Base-by-base conservation (phyloP, 2,888 invertebrate genomes). In the Monochamus alternatus region DNA sequence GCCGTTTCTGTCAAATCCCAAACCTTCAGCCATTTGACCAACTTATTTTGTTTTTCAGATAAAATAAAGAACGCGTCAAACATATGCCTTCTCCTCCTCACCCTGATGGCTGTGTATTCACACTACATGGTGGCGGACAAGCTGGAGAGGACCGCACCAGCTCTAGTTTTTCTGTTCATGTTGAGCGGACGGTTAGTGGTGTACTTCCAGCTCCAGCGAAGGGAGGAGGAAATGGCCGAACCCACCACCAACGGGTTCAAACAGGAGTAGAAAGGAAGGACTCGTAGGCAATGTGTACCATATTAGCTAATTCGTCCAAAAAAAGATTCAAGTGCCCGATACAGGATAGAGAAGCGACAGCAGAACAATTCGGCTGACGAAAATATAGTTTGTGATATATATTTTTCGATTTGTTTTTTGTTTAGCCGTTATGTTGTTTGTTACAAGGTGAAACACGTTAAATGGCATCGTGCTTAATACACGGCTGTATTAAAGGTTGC, bases 51-150 rank as follows among this genome's bases (percentile, higher is more conserved):
- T 80, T 87, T 92, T 93, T 55, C 91, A 97, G 98, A 96, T 89
- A 95, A 95, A 89, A 90, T 98, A 78, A 98, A 98, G 90, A 96
- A 98, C 88, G 92, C 93, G 65, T 96, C 97, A 60, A 98, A 98
- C 89, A 90, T 95, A 9, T 93, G 96, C 47, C 91, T 98, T 76
- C 91, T 98, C 59, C 81, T 95, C 69, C 90, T 98, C 80, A 98
- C 97, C 93, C 87, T 97, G 78, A 92, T 97, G 89, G 97, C 97
- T 51, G 95, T 97, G 73, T 98, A 98, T 89, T 97, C 97, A 12
- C 97, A 97, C 88, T 94, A 96, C 86, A 95, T 96, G 94, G 96
- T 97, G 47, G 96, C 96, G 70, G 97, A 97, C 88, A 96, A 96
- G 81, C 95, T 97, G 88, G 97, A 97, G 88, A 92, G 97, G 82